Percentiles rank a stretch among this genome's conserved stretches.
phyloP scores from a whole-genome alignment of 2,888 invertebrate species.

The Trichogramma evanescens region DNA sequence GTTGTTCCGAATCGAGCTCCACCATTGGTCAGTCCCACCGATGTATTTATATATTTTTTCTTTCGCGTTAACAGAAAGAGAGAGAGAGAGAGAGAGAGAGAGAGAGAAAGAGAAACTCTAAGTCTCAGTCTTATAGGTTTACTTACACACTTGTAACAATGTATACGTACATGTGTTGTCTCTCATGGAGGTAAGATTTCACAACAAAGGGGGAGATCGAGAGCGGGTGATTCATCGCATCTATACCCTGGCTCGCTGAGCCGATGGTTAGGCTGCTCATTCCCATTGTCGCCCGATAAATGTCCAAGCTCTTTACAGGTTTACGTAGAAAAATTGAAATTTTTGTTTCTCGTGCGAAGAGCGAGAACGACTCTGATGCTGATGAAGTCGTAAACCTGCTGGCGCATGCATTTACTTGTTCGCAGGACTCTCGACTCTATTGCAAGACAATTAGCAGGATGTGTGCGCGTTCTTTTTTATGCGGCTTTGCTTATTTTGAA shows the following conservation, averaged over 20 bases:
- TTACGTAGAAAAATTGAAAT: conserved; percentile 10
- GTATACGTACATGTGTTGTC: conserved; percentile 7
- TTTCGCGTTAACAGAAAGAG: conserved; percentile 6
- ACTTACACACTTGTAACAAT: not conserved
- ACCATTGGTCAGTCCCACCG: conserved; percentile 24
- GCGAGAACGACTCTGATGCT: not conserved
- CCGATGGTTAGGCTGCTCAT: too few species aligned
- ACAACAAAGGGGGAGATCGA: conserved; percentile 12
- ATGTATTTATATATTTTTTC: not conserved
- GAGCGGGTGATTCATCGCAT: conserved; percentile 17
- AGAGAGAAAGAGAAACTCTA: conserved; percentile 10
- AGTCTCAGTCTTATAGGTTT: too few species aligned
- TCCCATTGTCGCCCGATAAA: conserved; percentile 7
- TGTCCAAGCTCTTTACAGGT: conserved; percentile 9
- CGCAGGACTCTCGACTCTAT: not conserved
- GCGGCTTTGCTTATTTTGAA: too few species aligned
- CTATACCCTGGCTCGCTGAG: too few species aligned
- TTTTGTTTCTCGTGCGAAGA: conserved; percentile 3
- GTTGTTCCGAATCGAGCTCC: conserved; percentile 26
- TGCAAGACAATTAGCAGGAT: not conserved
- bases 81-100: conserved; percentile 10
- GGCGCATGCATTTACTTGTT: not conserved
- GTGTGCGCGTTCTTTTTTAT: too few species aligned
- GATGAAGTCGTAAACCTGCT: conserved; percentile 15
- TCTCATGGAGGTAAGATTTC: conserved; percentile 23